Evolutionary conservation across 2,113 vertebrate species (phyloP), one percentile per base, ranked within the genome.

Genomic region (Misgurnus anguillicaudatus): DNA sequence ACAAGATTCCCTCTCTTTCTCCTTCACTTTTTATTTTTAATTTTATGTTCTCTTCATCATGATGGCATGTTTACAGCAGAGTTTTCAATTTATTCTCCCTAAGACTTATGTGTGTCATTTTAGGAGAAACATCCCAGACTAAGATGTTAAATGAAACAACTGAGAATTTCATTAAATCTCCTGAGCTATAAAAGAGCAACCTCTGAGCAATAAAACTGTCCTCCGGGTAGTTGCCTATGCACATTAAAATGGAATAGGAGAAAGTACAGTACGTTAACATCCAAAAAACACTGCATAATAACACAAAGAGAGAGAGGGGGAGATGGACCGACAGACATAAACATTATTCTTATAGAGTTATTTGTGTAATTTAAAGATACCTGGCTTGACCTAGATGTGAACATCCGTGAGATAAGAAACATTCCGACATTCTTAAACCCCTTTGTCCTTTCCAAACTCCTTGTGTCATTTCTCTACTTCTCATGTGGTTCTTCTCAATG

Each of bases 401-500:
- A 67, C 11, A 31, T 60, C 16, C 13, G 0, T 62, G 57, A 75
- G 57, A 75, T 48, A 62, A 61, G 19, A 75, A 62, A 57, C 58
- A n/a, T 62, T 75, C 57, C 41, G 14, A 74, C 62, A 73, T 82
- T 77, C 67, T 63, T n/a, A 48, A 66, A 61, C 5, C 64, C 19
- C 24, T 24, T 4, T 51, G 71, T 72, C 71, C 53, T 71, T 71
- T 36, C 21, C 42, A 42, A 65, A 38, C 58, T 48, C 41, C 9
- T 4, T 8, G 16, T 74, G 57, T 61, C 72, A 75, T 75, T 75
- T 14, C 39, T 75, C 9, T 11, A 62, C 5, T 45, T 57, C 65
- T 6, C 70, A 13, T 19, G n/a, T 87, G 85, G 87, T 89, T 85
- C 87, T 87, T 71, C 61, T 87, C 83, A 73, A 64, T 65, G 75